A percentile compares a stretch with the other conserved stretches of the same genome.
phyloP scores from a whole-genome alignment of 2,113 vertebrate species.

The Baryphthengus martii region DNA sequence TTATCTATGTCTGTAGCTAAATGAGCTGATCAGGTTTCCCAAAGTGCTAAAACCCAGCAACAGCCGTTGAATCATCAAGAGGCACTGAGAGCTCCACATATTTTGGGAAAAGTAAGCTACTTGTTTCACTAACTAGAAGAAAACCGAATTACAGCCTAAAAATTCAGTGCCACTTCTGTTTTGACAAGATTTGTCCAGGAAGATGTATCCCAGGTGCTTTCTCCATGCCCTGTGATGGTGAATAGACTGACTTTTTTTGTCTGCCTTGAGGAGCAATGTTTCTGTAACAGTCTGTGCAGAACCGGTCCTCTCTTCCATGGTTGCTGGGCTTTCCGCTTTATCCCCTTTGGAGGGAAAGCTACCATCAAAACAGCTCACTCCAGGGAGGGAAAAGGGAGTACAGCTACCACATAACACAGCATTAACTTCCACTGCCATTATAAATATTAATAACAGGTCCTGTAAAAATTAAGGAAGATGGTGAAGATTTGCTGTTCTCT shows the following conservation, averaged over 20 bases:
- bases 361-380: not conserved
- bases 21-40: not conserved
- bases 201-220: not conserved
- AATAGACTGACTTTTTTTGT: not conserved
- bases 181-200: not conserved
- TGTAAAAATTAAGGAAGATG: not conserved
- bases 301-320: not conserved
- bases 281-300: not conserved
- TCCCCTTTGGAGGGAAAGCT: not conserved
- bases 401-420: not conserved
- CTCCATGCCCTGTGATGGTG: not conserved
- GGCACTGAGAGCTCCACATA: too few relatives aligned
- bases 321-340: not conserved
- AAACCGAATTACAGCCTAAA: not conserved
- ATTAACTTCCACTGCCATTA: not conserved
- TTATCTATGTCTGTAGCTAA: not conserved
- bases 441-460: slow-evolving; percentile 8
- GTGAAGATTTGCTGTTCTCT: slow-evolving; percentile 22
- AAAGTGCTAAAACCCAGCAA: not conserved
- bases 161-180: not conserved
- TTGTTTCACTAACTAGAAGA: not conserved
- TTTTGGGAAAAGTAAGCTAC: not conserved
- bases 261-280: not conserved
- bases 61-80: not conserved
- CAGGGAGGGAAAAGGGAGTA: not conserved